Conservation (phyloP, 2,888 invertebrate species). For the Trichogramma evanescens region DNA sequence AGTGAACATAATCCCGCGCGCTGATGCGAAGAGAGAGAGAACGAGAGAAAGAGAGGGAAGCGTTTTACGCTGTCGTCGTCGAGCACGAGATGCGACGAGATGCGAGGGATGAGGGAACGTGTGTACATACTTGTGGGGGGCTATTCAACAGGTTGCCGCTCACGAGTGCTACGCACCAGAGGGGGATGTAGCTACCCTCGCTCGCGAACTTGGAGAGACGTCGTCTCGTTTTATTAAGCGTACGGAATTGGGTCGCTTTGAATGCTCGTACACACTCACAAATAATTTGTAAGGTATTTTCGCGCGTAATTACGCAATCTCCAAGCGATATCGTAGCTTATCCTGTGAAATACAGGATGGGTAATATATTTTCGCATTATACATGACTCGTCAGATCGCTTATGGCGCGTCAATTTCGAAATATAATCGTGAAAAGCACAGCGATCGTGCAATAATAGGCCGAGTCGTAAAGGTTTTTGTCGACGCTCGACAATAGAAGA, state of each 20-base stretch:
- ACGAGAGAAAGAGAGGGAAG: conserved; percentile 10
- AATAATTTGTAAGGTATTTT: too few species aligned
- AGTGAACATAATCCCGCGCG: conserved; percentile 43
- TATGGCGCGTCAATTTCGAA: too few species aligned
- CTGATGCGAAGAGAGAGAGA: conserved; percentile 21
- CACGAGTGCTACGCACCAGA: conserved; percentile 19
- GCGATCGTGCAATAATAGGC: too few species aligned
- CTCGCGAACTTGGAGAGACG: background rate
- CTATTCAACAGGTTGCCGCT: conserved; percentile 26
- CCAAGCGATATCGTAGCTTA: too few species aligned
- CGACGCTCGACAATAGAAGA: too few species aligned
- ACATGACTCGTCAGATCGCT: too few species aligned
- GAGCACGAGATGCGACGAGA: background rate
- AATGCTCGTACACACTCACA: too few species aligned
- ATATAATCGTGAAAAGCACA: too few species aligned
- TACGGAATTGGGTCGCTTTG: background rate
- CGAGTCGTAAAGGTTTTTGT: too few species aligned
- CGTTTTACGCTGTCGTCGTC: conserved; percentile 6
- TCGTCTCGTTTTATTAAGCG: background rate
- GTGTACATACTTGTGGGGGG: background rate
- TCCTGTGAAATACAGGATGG: too few species aligned
- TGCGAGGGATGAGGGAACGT: conserved; percentile 9
- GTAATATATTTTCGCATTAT: too few species aligned
- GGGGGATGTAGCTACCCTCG: conserved; percentile 8
- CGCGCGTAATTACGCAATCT: too few species aligned